These are phyloP conservation scores for Agonopterix arenella DNA, from an alignment of 2,888 invertebrate species.

Conservation along the genomic window DNA sequence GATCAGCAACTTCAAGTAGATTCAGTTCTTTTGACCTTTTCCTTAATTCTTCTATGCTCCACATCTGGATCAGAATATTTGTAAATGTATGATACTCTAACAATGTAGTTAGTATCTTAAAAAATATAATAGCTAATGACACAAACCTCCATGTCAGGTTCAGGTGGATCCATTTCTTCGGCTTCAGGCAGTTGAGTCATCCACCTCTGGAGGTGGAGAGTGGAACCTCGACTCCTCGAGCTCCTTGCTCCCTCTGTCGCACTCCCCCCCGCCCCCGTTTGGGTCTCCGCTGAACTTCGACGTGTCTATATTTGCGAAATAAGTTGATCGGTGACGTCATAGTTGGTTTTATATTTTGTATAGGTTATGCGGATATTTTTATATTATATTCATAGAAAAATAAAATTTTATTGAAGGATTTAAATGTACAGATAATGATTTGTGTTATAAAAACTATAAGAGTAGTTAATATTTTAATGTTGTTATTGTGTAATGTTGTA, in stretches of 20 bases:
- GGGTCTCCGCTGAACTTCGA: constrained; percentile 66
- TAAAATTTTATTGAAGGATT: too few relatives aligned
- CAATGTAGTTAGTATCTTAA: neutral
- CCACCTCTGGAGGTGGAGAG: constrained; percentile 86
- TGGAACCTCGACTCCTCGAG: constrained; percentile 81
- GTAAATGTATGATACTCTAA: neutral
- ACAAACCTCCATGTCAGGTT: constrained; percentile 74
- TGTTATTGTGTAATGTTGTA: too few relatives aligned
- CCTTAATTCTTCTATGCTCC: constrained; percentile 84
- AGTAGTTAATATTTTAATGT: too few relatives aligned
- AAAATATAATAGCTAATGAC: neutral
- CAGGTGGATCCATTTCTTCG: constrained; percentile 69
- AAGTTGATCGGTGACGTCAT: too few relatives aligned
- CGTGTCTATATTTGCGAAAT: constrained; percentile 39
- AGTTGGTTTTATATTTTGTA: too few relatives aligned
- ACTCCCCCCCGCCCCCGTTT: constrained; percentile 58
- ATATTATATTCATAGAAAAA: too few relatives aligned
- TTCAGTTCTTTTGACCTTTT: constrained; percentile 83
- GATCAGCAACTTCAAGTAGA: constrained; percentile 68
- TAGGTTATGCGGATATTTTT: too few relatives aligned
- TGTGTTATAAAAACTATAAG: too few relatives aligned
- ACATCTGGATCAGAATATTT: constrained; percentile 49
- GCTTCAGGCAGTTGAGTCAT: constrained; percentile 85
- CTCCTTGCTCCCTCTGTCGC: constrained; percentile 59
- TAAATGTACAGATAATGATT: too few relatives aligned